Base-by-base conservation (phyloP, 2,797 vertebrate species). In the Enteromius fasciolatus region DNA sequence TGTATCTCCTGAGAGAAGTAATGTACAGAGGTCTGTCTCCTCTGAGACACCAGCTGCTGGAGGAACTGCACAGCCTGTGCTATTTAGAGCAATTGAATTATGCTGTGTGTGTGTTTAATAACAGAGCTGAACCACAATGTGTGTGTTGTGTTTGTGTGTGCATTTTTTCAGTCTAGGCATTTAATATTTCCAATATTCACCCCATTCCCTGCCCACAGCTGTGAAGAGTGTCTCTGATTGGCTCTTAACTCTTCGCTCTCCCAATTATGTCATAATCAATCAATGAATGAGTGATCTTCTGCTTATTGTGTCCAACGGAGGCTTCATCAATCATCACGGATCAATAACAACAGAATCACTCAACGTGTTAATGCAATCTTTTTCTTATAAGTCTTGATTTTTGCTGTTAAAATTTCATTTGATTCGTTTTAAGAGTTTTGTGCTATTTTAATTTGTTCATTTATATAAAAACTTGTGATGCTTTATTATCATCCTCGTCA, bases 221-320 rank as follows among this genome's bases (percentile, higher is more conserved):
- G 7, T 39, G 59, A 84, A 68, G n/a, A 68, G n/a, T 14, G 5
- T 25, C 77, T 85, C 44, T 82, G 85, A 87, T 87, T 83, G 78
- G 84, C 69, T 83, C 18, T 28, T 48, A 48, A 9, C 12, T 59
- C 23, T 64, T 15, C 15, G 57, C 46, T 66, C 28, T 59, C 8
- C 83, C 57, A 78, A 28, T 80, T 41, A 68, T 67, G 77, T 39
- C 17, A 1, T 61, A 75, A 78, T 81, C 64, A 84, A 85, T 81
- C 15, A 39, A 61, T 4, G 39, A 69, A 83, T 70, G 70, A 73
- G 67, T 74, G 46, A 73, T 54, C 73, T 20, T 74, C 64, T 44
- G 17, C 52, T 57, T 57, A 11, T 57, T 57, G n/a, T 57, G 9
- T 57, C 52, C n/a, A 46, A 63, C 41, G 75, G 28, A 41, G 54